Base-by-base conservation (phyloP, 2,113 vertebrate genomes). In the Tyto alba region DNA sequence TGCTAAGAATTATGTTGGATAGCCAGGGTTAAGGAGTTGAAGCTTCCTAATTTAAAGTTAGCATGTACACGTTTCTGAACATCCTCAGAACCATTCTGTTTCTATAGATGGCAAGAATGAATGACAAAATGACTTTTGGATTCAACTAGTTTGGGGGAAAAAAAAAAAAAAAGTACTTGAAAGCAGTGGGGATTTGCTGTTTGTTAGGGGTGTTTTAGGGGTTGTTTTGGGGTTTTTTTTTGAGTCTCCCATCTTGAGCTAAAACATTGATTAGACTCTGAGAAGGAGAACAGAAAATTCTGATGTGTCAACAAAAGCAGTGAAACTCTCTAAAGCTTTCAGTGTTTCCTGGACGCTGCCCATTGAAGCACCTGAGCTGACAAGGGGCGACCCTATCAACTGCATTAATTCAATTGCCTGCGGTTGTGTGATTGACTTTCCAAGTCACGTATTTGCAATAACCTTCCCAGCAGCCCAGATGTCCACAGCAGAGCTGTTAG, bases 291-390 rank as follows among this genome's bases (percentile, higher is more conserved):
- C 66, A 75, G 38, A 62, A 73, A 52, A 38, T 38, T 36, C n/a
- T 45, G 60, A 18, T 6, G 4, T 38, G 16, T 48, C 63, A 59
- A 63, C 14, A 52, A 47, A 82, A 78, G 40, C 7, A 74, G 21
- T 8, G 14, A 25, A 74, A 27, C 9, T 41, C 19, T 79, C 21
- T 60, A 13, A 69, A 36, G 48, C 45, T 59, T 26, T 13, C 16
- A 17, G 12, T 17, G 22, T 16, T 38, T 17, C 7, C 2, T 14
- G 6, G n/a, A 13, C 0, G 2, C 29, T 82, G 55, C n/a, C 36
- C 19, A 4, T 4, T 5, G 14, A 62, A 13, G 72, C 60, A 53
- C 25, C 19, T 5, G 40, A 67, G 16, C 43, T 74, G 74, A 25
- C 41, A 73, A 45, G 18, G 7, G 20, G 36, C 2, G 3, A 27